Percentiles rank a stretch among this genome's conserved stretches.
These are phyloP conservation scores for Pundamilia nyererei DNA, from an alignment of 2,113 vertebrate species.

Conservation along the genomic window DNA sequence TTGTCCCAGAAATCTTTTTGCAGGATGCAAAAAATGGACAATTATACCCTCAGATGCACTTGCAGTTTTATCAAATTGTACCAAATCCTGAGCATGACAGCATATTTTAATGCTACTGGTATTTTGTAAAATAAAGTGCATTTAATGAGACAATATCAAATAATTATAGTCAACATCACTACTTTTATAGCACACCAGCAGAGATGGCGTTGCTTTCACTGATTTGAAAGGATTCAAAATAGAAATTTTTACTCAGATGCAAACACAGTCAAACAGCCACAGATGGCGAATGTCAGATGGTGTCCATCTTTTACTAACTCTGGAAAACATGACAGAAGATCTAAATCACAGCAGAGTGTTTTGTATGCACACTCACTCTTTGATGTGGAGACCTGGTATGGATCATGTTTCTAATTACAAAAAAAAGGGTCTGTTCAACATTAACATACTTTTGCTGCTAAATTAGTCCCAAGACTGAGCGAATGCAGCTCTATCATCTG, in stretches of 20 bases:
- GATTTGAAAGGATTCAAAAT: neutral
- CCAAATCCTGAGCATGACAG: neutral
- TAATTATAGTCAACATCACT: neutral
- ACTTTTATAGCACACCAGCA: neutral
- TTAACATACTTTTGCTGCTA: neutral
- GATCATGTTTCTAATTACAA: neutral
- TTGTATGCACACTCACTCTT: neutral
- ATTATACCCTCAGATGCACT: neutral
- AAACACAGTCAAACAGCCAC: slow-evolving; percentile 21
- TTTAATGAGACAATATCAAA: neutral
- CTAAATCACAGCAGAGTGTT: slow-evolving; percentile 43
- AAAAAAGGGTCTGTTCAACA: neutral
- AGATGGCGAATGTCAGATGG: slow-evolving; percentile 40
- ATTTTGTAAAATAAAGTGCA: neutral
- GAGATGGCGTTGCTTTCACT: neutral
- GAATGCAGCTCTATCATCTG: neutral
- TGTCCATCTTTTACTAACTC: slow-evolving; percentile 14
- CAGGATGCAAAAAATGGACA: neutral
- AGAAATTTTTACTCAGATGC: slow-evolving; percentile 1
- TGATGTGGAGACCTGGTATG: neutral
- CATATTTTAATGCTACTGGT: neutral
- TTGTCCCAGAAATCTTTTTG: slow-evolving; percentile 13
- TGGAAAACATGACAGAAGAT: slow-evolving; percentile 35
- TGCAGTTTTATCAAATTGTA: neutral
- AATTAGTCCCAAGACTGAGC: neutral